A percentile compares a stretch with the other conserved stretches of the same genome.
Evolutionary conservation across 2,113 vertebrate genomes (phyloP).

Genomic region (Prionailurus bengalensis): DNA sequence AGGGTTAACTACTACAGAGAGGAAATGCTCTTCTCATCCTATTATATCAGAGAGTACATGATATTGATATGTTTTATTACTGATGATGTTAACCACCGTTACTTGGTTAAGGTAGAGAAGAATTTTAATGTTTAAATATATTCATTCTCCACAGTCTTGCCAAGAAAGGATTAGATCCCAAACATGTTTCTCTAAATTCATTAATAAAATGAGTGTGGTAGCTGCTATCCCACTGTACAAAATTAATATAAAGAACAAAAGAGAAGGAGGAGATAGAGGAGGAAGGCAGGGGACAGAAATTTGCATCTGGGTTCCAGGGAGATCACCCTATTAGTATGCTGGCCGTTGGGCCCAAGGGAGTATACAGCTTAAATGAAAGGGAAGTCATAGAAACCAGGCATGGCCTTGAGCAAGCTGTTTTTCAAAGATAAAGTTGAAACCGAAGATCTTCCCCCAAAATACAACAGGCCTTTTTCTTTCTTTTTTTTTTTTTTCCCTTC

Average conservation of each 20-base stretch:
- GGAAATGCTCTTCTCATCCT: background rate
- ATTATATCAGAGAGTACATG: background rate
- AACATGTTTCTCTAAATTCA: background rate
- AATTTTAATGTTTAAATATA: background rate
- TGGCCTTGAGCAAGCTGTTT: conserved; percentile 68
- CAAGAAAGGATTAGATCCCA: background rate
- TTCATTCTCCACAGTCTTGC: background rate
- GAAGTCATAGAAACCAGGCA: background rate
- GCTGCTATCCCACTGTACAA: background rate
- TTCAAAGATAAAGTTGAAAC: conserved; percentile 79
- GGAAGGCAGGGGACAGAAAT: background rate
- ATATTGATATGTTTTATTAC: background rate
- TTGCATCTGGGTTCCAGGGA: background rate
- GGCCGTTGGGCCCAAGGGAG: background rate
- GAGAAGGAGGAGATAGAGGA: background rate
- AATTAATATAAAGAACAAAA: background rate
- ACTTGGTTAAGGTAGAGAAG: background rate
- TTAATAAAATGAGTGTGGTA: background rate
- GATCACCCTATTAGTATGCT: background rate
- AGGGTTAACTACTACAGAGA: background rate
- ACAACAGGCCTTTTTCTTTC: background rate
- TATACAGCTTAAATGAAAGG: background rate
- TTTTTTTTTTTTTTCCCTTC: background rate
- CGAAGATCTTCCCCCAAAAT: background rate
- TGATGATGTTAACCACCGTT: background rate